A percentile compares a stretch with the other conserved stretches of the same genome.
Conservation (phyloP, 2,113 vertebrate species). For the Clinocottus analis region DNA sequence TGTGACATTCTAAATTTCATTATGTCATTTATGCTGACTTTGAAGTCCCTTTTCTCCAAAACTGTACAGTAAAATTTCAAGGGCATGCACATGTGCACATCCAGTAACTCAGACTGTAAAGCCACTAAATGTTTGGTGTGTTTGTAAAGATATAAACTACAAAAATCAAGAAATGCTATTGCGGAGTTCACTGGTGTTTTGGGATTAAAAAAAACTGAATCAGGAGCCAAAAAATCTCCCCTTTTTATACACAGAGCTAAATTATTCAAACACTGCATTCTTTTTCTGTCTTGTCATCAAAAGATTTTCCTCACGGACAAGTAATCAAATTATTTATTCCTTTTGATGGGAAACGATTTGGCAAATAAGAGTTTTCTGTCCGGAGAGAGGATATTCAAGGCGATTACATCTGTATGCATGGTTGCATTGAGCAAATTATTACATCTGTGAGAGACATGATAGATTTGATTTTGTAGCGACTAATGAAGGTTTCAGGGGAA, state of each 20-base stretch:
- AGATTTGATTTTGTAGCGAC: too few relatives aligned
- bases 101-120: background rate
- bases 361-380: background rate
- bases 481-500: too few relatives aligned
- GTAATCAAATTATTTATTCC: slow-evolving; percentile 4
- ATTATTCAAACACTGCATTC: background rate
- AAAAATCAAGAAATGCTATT: background rate
- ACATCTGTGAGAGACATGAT: too few relatives aligned
- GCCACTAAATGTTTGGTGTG: background rate
- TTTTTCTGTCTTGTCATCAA: background rate
- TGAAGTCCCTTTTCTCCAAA: too few relatives aligned
- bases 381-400: background rate
- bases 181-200: background rate
- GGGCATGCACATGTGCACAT: too few relatives aligned
- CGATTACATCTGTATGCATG: background rate
- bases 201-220: background rate
- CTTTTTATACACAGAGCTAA: background rate
- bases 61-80: too few relatives aligned
- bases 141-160: background rate
- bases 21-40: too few relatives aligned
- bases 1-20: too few relatives aligned
- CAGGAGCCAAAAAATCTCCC: background rate
- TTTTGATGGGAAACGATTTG: background rate
- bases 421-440: background rate
- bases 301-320: background rate